phyloP scores from a whole-genome alignment of 2,797 vertebrate species.

The Champsocephalus esox region DNA sequence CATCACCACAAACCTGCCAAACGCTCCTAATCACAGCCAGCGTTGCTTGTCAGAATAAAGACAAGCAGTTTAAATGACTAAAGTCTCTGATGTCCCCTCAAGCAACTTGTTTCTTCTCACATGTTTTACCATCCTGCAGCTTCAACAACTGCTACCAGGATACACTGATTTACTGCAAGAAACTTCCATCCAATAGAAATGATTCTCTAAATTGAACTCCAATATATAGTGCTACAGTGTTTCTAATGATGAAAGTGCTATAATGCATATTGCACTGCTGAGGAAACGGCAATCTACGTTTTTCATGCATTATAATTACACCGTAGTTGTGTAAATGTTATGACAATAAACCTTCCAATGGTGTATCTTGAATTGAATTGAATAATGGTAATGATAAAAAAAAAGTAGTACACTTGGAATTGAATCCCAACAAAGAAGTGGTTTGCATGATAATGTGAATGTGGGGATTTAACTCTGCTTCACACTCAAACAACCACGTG shows the following conservation, averaged over 20 bases:
- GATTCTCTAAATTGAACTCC: neutral
- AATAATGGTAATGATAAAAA: neutral
- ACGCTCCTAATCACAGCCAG: constrained; percentile 39
- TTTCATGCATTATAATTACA: too few relatives aligned
- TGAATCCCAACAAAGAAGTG: too few relatives aligned
- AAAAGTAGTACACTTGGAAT: too few relatives aligned
- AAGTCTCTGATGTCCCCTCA: constrained; percentile 17
- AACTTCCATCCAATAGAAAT: constrained; percentile 5
- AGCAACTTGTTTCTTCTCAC: constrained; percentile 25
- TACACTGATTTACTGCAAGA: neutral
- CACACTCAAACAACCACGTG: neutral
- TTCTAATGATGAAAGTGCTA: neutral
- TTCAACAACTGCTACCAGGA: constrained; percentile 6
- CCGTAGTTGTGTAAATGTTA: too few relatives aligned
- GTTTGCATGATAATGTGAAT: too few relatives aligned
- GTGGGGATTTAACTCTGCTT: constrained; percentile 3
- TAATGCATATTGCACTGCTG: too few relatives aligned
- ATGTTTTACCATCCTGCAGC: constrained; percentile 14
- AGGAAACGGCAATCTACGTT: too few relatives aligned
- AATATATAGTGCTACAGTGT: neutral
- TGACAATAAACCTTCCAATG: too few relatives aligned
- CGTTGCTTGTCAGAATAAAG: constrained; percentile 40
- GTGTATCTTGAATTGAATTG: too few relatives aligned
- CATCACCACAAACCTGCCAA: constrained; percentile 43
- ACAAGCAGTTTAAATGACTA: constrained; percentile 26